Evolutionary conservation across 2,888 invertebrate genomes (phyloP).

Genomic region (Nowickia ferox): DNA sequence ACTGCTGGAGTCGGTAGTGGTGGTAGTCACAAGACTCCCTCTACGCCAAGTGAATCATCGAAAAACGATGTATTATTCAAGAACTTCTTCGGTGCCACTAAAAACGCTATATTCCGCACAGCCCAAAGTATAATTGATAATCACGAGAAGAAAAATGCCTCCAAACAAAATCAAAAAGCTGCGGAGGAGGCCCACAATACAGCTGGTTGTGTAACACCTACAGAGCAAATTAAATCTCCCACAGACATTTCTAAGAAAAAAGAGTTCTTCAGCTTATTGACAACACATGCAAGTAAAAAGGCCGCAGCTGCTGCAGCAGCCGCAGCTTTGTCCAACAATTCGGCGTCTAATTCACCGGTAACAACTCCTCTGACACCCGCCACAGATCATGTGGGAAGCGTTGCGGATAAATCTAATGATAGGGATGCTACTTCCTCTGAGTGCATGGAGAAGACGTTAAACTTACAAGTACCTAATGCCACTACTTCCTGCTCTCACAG

Average conservation of each 20-base stretch:
- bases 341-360: constrained; percentile 73
- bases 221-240: constrained; percentile 80
- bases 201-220: constrained; percentile 49
- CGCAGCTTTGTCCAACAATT: constrained; percentile 73
- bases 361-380: constrained; percentile 72
- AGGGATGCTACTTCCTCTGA: constrained; percentile 48
- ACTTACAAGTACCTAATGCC: constrained; percentile 76
- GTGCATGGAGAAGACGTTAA: constrained; percentile 75
- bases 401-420: constrained; percentile 70
- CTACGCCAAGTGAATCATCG: constrained; percentile 74
- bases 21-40: constrained; percentile 72
- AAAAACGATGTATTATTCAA: constrained; percentile 83
- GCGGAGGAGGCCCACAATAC: constrained; percentile 43
- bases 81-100: constrained; percentile 83
- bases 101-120: constrained; percentile 83
- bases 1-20: constrained; percentile 53
- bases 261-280: constrained; percentile 82
- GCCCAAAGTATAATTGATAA: constrained; percentile 84
- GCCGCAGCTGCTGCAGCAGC: constrained; percentile 79
- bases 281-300: constrained; percentile 81
- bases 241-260: constrained; percentile 82
- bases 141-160: constrained; percentile 83
- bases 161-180: constrained; percentile 78
- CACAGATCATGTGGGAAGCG: constrained; percentile 53
- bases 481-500: constrained; percentile 60